These are phyloP conservation scores for Leucania comma DNA, from an alignment of 2,888 invertebrate species.

Conservation along the genomic window DNA sequence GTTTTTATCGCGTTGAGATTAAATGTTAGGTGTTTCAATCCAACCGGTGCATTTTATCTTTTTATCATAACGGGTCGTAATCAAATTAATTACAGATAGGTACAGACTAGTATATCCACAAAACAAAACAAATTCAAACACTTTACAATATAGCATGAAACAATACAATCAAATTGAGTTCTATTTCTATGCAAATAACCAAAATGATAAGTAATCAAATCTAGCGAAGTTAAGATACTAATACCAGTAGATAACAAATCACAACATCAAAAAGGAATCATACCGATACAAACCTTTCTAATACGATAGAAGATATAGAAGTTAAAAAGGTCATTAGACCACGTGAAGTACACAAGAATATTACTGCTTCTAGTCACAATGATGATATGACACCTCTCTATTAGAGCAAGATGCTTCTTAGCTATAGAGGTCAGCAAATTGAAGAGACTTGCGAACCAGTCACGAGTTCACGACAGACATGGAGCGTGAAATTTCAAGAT, in stretches of 20 bases:
- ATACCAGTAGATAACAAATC: constrained; percentile 5
- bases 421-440: neutral
- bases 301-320: constrained; percentile 31
- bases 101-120: neutral
- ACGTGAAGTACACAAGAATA: constrained; percentile 7
- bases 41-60: constrained; percentile 33
- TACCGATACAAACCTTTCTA: constrained; percentile 9
- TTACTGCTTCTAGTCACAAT: constrained; percentile 16
- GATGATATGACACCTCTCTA: neutral
- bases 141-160: neutral
- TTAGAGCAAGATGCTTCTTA: neutral
- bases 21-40: constrained; percentile 7
- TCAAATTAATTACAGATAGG: constrained; percentile 33
- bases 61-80: constrained; percentile 14
- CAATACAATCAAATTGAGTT: neutral
- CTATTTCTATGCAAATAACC: neutral
- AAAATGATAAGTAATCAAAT: neutral
- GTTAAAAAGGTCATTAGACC: constrained; percentile 29
- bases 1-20: constrained; percentile 10
- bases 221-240: neutral
- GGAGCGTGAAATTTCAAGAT: neutral
- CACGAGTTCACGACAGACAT: neutral
- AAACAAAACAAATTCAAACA: neutral
- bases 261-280: constrained; percentile 30
- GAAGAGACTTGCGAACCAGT: neutral